Evolutionary conservation across 2,888 invertebrate genomes (phyloP).

Genomic region (Acanthococcus lagerstroemiae): DNA sequence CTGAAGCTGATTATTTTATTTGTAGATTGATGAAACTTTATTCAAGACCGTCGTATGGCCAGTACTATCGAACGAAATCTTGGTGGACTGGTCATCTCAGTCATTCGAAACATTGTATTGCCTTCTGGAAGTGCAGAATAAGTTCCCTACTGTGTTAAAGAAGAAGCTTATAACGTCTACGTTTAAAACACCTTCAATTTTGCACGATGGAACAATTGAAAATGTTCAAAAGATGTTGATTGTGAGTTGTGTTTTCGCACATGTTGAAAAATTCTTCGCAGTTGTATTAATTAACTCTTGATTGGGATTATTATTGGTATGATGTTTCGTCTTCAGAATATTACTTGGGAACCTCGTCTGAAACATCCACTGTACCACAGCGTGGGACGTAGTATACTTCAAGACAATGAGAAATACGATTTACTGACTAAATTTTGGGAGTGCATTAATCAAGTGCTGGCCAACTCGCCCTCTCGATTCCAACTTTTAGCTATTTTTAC

Average conservation of each 20-base stretch:
- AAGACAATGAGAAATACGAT: neutral
- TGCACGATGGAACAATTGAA: constrained; percentile 30
- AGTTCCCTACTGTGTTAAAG: constrained; percentile 26
- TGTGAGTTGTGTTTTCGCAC: neutral
- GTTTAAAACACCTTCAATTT: constrained; percentile 20
- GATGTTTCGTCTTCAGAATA: neutral
- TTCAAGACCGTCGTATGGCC: constrained; percentile 32
- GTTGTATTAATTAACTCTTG: neutral
- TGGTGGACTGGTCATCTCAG: constrained; percentile 25
- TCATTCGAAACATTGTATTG: constrained; percentile 32
- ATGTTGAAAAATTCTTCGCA: neutral
- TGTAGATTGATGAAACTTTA: constrained; percentile 27
- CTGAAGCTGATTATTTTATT: neutral
- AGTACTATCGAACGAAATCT: constrained; percentile 26
- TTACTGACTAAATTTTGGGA: constrained; percentile 10
- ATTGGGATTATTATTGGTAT: no score
- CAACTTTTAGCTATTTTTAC: constrained; percentile 40
- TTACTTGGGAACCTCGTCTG: constrained; percentile 14
- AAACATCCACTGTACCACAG: constrained; percentile 32
- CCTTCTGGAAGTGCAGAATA: constrained; percentile 27
- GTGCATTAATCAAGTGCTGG: neutral
- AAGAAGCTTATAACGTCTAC: constrained; percentile 27
- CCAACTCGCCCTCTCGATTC: constrained; percentile 2
- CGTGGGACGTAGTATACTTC: constrained; percentile 8
- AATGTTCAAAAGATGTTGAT: constrained; percentile 29